These are phyloP conservation scores for Atta texana DNA, from an alignment of 1,140 invertebrate genomes.

Conservation along the genomic window DNA sequence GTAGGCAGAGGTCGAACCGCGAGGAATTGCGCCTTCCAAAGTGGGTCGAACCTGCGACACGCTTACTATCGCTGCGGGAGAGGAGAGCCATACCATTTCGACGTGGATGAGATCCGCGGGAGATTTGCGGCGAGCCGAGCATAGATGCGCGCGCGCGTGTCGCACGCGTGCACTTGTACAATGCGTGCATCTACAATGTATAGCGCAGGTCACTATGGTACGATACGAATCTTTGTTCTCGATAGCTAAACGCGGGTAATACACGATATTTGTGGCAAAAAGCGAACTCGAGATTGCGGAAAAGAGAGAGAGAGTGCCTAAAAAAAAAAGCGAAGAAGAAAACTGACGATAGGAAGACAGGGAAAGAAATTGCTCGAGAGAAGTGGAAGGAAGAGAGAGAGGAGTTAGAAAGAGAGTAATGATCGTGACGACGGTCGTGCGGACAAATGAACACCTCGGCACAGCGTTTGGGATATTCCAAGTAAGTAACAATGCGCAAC, in stretches of 20 bases:
- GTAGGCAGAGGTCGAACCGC: conserved; percentile 10
- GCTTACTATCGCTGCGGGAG: conserved; percentile 16
- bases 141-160: conserved; percentile 5
- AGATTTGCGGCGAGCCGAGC: conserved; percentile 49
- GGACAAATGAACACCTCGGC: conserved; percentile 84
- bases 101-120: conserved; percentile 54
- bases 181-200: conserved; percentile 26
- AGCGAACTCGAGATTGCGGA: conserved; percentile 57
- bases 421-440: conserved; percentile 78
- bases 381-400: conserved; percentile 12
- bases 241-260: conserved; percentile 35
- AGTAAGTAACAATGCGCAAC: conserved; percentile 80
- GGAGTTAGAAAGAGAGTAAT: conserved; percentile 68
- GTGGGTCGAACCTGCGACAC: conserved; percentile 42
- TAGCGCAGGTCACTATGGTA: conserved; percentile 23
- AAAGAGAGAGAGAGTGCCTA: conserved; percentile 40
- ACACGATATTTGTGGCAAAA: conserved; percentile 69
- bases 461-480: conserved; percentile 85
- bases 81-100: conserved; percentile 27
- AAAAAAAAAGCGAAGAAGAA: neutral
- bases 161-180: conserved; percentile 25
- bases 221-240: conserved; percentile 51
- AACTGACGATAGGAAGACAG: neutral
- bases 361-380: conserved; percentile 30
- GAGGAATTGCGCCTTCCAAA: conserved; percentile 32